These are phyloP conservation scores for Gortyna flavago DNA, from an alignment of 2,888 invertebrate species.

Conservation along the genomic window DNA sequence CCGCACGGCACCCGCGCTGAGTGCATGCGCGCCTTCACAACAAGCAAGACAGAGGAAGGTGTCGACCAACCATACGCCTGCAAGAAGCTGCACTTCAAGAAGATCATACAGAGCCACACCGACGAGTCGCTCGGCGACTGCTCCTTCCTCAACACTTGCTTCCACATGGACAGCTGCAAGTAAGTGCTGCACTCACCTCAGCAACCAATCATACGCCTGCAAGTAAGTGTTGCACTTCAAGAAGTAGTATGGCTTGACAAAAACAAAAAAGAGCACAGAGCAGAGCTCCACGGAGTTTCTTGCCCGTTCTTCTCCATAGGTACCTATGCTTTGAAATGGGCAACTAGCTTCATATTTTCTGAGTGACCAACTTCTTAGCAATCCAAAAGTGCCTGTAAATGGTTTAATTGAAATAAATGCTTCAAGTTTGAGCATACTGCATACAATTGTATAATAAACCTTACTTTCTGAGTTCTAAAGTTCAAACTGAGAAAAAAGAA, in stretches of 20 bases:
- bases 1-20: constrained; percentile 98
- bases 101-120: constrained; percentile 98
- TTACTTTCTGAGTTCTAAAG: background rate
- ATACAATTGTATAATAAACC: no score
- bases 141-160: constrained; percentile 99
- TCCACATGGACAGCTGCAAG: constrained; percentile 99
- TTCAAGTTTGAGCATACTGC: no score
- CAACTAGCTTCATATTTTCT: no score
- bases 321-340: no score
- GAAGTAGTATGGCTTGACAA: background rate
- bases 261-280: background rate
- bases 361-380: no score
- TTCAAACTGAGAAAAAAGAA: background rate
- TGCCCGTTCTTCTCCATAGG: no score
- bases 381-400: no score
- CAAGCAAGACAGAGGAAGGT: constrained; percentile 69
- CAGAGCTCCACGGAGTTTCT: no score
- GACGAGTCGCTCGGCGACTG: constrained; percentile 99
- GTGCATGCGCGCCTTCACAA: constrained; percentile 90
- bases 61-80: constrained; percentile 85
- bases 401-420: no score
- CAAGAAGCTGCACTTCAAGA: constrained; percentile 98
- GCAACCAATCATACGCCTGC: constrained; percentile 87
- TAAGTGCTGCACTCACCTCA: constrained; percentile 73
- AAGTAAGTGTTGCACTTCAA: constrained; percentile 75